These are phyloP conservation scores for Lacerta viridis DNA, from an alignment of 2,797 vertebrate species.

Conservation along the genomic window DNA sequence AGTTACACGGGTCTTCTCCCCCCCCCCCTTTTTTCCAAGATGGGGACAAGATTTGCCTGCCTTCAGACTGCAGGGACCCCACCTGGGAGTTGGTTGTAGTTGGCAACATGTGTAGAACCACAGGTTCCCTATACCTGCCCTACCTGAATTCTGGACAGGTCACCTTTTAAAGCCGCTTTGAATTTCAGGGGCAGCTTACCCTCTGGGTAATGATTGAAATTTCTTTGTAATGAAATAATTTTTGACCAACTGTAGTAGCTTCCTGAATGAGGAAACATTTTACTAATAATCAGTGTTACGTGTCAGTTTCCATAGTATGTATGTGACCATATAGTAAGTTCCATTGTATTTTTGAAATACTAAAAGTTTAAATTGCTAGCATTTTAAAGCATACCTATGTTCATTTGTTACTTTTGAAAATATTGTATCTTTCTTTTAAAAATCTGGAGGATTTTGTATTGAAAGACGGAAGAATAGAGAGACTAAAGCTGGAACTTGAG, in stretches of 20 bases:
- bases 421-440: not conserved
- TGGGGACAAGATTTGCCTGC: too few relatives aligned
- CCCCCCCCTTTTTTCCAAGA: too few relatives aligned
- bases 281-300: not conserved
- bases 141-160: not conserved
- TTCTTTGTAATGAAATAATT: not conserved
- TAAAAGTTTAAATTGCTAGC: not conserved
- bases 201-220: too few relatives aligned
- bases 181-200: not conserved
- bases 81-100: too few relatives aligned
- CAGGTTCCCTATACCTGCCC: not conserved
- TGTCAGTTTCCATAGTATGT: not conserved
- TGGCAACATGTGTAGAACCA: too few relatives aligned
- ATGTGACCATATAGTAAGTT: not conserved
- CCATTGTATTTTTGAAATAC: not conserved
- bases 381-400: not conserved
- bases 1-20: too few relatives aligned
- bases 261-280: not conserved
- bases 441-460: constrained; percentile 40
- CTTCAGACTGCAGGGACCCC: too few relatives aligned
- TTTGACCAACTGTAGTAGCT: not conserved
- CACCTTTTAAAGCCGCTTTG: not conserved
- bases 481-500: constrained; percentile 92
- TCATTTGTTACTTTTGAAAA: constrained; percentile 3
- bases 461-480: constrained; percentile 91